Evolutionary conservation across 64 coral and sea anemone species (phyloP), one percentile per base, ranked within the genome.

Genomic region (Pocillopora damicornis): DNA sequence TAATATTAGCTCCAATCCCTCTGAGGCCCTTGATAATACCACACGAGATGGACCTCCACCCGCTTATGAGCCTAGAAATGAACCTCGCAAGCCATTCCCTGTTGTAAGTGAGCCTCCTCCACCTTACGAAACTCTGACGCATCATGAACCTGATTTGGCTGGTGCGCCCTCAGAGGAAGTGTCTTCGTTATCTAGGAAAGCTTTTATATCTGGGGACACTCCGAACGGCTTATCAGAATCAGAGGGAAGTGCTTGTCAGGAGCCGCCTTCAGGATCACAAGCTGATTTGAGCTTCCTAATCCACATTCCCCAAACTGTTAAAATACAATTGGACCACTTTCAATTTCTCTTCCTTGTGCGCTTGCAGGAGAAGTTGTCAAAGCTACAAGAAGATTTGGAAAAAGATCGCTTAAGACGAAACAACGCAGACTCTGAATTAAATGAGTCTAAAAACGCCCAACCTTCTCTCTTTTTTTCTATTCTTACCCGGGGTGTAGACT

Each of bases 321-420:
- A 68, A 5, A 61, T 99, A 69, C 90, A 93, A 67, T 85, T 99
- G n/a, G 97, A 99, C 78, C 97, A 99, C 59, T 99, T 95, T 81
- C 97, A 99, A 38, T 93, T 95, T 59, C 73, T 99, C 20, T 99
- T 95, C 86, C 87, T 99, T 16, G 18, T 99, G 10, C 93, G 97
- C 59, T 76, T 99, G 34, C 97, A 99, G 76, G 97, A 99, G 74
- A 92, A 74, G 88, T 60, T 99, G 9, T 45, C 88, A 0, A 92
- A 92, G n/a, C 88, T 99, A 7, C 86, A 88, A 58, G 97, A 99
- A 20, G 86, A 92, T 15, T 63, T 94, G 10, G 56, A 79, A 13
- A 82, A 74, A 59, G 45, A 42, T 12, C 74, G 67, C 60, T 58
- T 59, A 13, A 73, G 16, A 35, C 76, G 63, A 38, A 76, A 16